Evolutionary conservation across 2,888 invertebrate species (phyloP).

Genomic region (Chorisops tibialis): DNA sequence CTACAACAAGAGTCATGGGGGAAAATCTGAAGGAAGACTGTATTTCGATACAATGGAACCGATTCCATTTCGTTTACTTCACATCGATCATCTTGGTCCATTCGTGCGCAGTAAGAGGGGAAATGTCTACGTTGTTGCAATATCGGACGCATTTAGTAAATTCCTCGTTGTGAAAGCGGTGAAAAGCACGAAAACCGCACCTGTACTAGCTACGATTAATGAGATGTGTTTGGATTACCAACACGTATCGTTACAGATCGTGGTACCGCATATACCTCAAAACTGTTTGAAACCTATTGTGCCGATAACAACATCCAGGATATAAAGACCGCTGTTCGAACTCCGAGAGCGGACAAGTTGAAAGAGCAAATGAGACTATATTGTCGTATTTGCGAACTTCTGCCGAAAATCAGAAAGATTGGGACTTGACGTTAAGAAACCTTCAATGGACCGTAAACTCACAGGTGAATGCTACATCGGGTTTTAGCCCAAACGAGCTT

Average conservation of each 20-base stretch:
- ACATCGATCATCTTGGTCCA: conserved; percentile 35
- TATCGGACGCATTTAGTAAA: conserved; percentile 32
- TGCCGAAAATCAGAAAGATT: conserved; percentile 27
- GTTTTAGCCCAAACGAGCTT: conserved; percentile 1
- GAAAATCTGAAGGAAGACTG: conserved; percentile 29
- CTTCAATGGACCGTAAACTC: conserved; percentile 31
- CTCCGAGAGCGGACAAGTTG: conserved; percentile 35
- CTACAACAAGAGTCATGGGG: conserved; percentile 30
- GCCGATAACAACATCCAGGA: conserved; percentile 35
- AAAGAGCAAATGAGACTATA: conserved; percentile 33
- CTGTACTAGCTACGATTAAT: conserved; percentile 31
- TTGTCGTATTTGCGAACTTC: conserved; percentile 35
- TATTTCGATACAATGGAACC: conserved; percentile 25
- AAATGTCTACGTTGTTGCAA: conserved; percentile 29
- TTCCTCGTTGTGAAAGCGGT: conserved; percentile 31
- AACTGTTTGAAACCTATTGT: conserved; percentile 36
- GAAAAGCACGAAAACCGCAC: conserved; percentile 31
- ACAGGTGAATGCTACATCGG: not conserved
- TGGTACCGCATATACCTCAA: conserved; percentile 38
- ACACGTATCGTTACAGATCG: conserved; percentile 37
- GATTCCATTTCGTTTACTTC: conserved; percentile 33
- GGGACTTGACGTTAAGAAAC: conserved; percentile 28
- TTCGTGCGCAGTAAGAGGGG: conserved; percentile 32
- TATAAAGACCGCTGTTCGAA: conserved; percentile 35
- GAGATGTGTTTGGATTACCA: conserved; percentile 38